Percentiles rank a stretch among this genome's conserved stretches.
Evolutionary conservation across 1,140 invertebrate species (phyloP).

Genomic region (Aphaenogaster rudis): DNA sequence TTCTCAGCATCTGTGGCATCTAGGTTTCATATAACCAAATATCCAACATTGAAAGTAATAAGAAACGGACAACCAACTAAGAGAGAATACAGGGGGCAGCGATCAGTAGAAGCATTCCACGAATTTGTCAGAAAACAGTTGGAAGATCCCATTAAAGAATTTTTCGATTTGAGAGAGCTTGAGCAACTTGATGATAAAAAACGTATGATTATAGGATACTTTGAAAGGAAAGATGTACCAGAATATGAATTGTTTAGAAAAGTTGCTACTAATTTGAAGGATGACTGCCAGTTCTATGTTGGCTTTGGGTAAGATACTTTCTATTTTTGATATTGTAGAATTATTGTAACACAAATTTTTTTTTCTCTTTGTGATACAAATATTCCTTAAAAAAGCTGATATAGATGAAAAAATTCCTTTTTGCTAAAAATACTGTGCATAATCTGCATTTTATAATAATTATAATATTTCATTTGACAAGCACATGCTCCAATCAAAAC

Average conservation of each 20-base stretch:
- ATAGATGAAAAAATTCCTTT: not conserved
- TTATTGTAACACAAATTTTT: slow-evolving; percentile 1
- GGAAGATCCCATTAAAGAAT: slow-evolving; percentile 95
- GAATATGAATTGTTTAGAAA: slow-evolving; percentile 93
- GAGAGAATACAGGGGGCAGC: slow-evolving; percentile 96
- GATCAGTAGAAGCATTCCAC: slow-evolving; percentile 94
- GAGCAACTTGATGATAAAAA: slow-evolving; percentile 95
- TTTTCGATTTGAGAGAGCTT: slow-evolving; percentile 92
- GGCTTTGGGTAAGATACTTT: slow-evolving; percentile 93
- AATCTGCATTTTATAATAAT: slow-evolving; percentile 34
- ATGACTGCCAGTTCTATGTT: slow-evolving; percentile 98
- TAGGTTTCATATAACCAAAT: slow-evolving; percentile 98
- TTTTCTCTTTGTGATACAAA: not conserved
- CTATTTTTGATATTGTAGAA: slow-evolving; percentile 14
- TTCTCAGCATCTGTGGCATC: slow-evolving; percentile 92
- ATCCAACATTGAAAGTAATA: slow-evolving; percentile 99
- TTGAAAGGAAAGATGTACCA: slow-evolving; percentile 93
- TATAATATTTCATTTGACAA: slow-evolving; percentile 82
- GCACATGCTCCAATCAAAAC: slow-evolving; percentile 84
- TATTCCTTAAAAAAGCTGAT: not conserved
- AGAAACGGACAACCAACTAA: slow-evolving; percentile 97
- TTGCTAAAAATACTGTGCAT: slow-evolving; percentile 16
- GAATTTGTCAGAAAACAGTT: slow-evolving; percentile 96
- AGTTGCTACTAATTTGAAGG: slow-evolving; percentile 96
- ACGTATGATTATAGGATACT: slow-evolving; percentile 97